Evolutionary conservation across 2,797 vertebrate species (phyloP), one percentile per base, ranked within the genome.

Genomic region (Calcarius lapponicus): DNA sequence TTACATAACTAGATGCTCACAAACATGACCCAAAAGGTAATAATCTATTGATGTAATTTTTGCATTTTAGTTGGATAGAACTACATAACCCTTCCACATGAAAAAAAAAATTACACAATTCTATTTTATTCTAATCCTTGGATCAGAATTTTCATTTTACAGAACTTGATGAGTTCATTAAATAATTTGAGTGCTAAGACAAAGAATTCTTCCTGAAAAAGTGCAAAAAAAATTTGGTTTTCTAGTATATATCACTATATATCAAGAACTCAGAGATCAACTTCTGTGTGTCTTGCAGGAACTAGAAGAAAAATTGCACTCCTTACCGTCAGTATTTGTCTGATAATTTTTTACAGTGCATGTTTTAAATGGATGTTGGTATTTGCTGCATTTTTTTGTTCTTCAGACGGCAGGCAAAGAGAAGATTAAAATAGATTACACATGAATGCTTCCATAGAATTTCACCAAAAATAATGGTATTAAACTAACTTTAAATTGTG

Each of bases 401-500:
- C 66, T 92, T 95, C 51, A 57, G 40, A 73, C 0, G 0, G 32
- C 28, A 90, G 53, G 28, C 43, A 74, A 74, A 88, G 80, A 76
- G 45, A 75, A 80, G 93, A 96, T 96, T 96, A 93, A 84, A 96
- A 67, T 36, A 96, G 94, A 95, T 90, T 91, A 90, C 60, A 60
- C 51, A 84, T 62, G 42, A 95, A 36, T 81, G 17, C 57, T 86
- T 90, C 85, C 17, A 40, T 15, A 93, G 2, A 42, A 64, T 70
- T 74, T 72, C 26, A 71, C 60, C 2, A 66, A 78, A 84, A 94
- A 79, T 73, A 90, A 79, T 66, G 25, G 50, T 62, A 94, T 94
- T 94, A 94, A 72, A 88, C 60, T 53, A 91, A 91, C 56, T 93
- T 96, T 57, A 88, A 90, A 92, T 75, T 86, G 58, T 80, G 51